phyloP scores from a whole-genome alignment of 1,140 invertebrate genomes.

The Bombus soroeensis region DNA sequence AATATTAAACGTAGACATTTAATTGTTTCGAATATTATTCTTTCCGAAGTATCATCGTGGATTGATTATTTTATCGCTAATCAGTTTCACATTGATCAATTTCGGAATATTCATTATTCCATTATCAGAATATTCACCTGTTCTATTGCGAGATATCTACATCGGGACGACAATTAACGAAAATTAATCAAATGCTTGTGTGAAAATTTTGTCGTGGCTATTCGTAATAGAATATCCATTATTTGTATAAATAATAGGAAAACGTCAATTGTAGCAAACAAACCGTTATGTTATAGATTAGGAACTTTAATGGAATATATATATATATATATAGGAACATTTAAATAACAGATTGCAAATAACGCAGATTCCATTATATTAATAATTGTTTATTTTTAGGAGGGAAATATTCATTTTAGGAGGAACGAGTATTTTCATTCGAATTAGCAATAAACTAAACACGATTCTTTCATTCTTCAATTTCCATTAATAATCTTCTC shows the following conservation, averaged over 20 bases:
- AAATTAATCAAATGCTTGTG: not conserved
- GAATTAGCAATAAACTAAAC: not conserved
- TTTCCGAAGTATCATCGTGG: not conserved
- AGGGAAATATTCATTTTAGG: not conserved
- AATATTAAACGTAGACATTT: not conserved
- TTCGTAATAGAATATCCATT: conserved; percentile 12
- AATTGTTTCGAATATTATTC: not conserved
- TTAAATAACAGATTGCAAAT: not conserved
- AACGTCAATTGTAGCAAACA: conserved; percentile 18
- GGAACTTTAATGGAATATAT: not conserved
- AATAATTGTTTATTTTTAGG: no score
- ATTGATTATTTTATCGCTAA: not conserved
- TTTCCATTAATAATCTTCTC: no score
- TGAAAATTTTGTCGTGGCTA: not conserved
- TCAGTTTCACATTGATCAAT: not conserved
- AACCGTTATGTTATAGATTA: not conserved
- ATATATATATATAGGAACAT: not conserved
- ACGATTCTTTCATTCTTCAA: not conserved
- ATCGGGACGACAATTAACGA: not conserved
- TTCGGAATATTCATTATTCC: conserved; percentile 8
- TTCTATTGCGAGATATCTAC: not conserved
- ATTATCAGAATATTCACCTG: not conserved
- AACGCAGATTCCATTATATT: no score
- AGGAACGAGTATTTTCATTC: not conserved
- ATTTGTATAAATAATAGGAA: conserved; percentile 9